phyloP scores from a whole-genome alignment of 1,140 invertebrate genomes.

The Centruroides vittatus region DNA sequence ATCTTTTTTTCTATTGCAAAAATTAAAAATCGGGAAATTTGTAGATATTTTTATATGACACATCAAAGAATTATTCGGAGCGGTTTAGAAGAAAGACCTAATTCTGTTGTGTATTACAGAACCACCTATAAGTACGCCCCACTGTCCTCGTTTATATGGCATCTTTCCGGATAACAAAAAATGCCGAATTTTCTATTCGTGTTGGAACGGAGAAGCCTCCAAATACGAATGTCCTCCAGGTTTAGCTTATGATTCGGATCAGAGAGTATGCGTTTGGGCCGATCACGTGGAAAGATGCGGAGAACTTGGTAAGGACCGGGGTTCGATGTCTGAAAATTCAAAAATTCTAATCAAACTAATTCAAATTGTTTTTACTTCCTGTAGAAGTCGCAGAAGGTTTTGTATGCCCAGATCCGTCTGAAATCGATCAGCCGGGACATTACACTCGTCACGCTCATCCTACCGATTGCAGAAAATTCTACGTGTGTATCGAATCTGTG shows the following conservation, averaged over 20 bases:
- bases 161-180: conserved; percentile 78
- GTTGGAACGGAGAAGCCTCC: conserved; percentile 86
- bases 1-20: too few species aligned
- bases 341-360: too few species aligned
- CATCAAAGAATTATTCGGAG: too few species aligned
- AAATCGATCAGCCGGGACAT: conserved; percentile 47
- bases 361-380: conserved; percentile 17
- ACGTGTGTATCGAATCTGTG: conserved; percentile 67
- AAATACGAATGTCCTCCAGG: conserved; percentile 88
- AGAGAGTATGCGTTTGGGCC: conserved; percentile 40
- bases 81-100: too few species aligned
- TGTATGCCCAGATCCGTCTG: conserved; percentile 58
- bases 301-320: conserved; percentile 17
- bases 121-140: conserved; percentile 67
- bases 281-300: conserved; percentile 47
- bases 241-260: conserved; percentile 60
- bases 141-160: conserved; percentile 75
- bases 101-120: conserved; percentile 37
- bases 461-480: conserved; percentile 87
- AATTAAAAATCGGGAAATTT: too few species aligned
- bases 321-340: too few species aligned
- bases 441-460: conserved; percentile 90
- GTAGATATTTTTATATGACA: too few species aligned
- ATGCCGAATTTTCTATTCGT: conserved; percentile 90
- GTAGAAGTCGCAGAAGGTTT: conserved; percentile 64